These are phyloP conservation scores for Taenaris catops DNA, from an alignment of 2,888 invertebrate species.

Conservation along the genomic window DNA sequence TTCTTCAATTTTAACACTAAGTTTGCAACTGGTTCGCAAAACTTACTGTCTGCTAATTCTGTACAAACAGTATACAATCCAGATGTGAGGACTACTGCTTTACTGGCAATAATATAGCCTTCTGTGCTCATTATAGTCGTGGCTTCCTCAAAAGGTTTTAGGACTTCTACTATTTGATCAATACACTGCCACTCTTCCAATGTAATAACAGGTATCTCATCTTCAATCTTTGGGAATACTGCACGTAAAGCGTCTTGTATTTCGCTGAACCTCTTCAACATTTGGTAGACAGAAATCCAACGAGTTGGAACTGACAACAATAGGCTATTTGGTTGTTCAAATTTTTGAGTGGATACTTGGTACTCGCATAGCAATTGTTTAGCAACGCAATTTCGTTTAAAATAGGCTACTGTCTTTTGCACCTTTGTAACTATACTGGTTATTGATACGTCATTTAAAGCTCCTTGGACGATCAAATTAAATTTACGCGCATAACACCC, in stretches of 20 bases:
- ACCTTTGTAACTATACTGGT: neutral
- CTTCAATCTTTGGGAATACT: neutral
- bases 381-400: neutral
- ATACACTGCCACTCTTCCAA: constrained; percentile 1
- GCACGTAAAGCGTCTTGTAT: constrained; percentile 1
- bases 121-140: neutral
- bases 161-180: neutral
- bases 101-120: neutral
- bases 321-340: neutral
- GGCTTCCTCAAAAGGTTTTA: constrained; percentile 1
- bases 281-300: neutral
- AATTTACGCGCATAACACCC: neutral
- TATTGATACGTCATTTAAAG: neutral
- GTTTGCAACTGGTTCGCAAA: too few species aligned
- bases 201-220: neutral
- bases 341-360: neutral
- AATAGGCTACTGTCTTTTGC: neutral
- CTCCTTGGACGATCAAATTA: neutral
- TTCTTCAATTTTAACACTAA: too few species aligned
- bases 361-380: neutral
- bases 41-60: too few species aligned
- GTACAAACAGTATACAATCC: neutral
- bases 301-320: neutral
- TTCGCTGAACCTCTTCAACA: neutral
- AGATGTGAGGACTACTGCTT: neutral